phyloP scores from a whole-genome alignment of 64 coral and sea anemone species.

The Astreopora myriophthalma region DNA sequence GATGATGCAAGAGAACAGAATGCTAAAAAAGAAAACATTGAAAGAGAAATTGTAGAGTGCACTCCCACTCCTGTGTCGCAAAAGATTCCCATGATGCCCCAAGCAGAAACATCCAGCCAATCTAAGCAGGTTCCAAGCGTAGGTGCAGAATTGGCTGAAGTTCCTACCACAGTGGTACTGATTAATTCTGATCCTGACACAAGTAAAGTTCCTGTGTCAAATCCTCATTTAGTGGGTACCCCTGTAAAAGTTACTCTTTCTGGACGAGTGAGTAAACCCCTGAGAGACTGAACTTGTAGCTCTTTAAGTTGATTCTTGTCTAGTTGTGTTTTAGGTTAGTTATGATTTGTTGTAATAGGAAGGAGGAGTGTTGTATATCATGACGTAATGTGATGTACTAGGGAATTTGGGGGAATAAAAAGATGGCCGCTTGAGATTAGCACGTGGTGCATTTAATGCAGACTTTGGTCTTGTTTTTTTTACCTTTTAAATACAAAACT shows the following conservation, averaged over 20 bases:
- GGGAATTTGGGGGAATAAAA: too few species aligned
- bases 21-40: background rate
- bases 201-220: background rate
- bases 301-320: too few species aligned
- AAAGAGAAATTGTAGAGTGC: background rate
- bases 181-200: background rate
- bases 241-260: slow-evolving; percentile 5
- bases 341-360: too few species aligned
- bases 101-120: background rate
- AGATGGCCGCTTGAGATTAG: too few species aligned
- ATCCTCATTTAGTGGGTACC: background rate
- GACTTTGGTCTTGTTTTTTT: too few species aligned
- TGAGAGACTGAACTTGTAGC: slow-evolving; percentile 8
- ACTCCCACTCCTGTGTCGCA: background rate
- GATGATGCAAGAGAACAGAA: background rate
- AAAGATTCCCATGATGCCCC: background rate
- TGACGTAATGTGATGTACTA: too few species aligned
- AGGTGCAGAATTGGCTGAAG: background rate
- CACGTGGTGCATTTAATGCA: too few species aligned
- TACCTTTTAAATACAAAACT: too few species aligned
- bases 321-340: too few species aligned
- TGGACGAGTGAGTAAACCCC: slow-evolving; percentile 3
- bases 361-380: too few species aligned
- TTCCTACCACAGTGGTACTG: background rate
- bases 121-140: background rate